These are phyloP conservation scores for Gasterosteus aculeatus DNA, from an alignment of 2,113 vertebrate species.

Conservation along the genomic window DNA sequence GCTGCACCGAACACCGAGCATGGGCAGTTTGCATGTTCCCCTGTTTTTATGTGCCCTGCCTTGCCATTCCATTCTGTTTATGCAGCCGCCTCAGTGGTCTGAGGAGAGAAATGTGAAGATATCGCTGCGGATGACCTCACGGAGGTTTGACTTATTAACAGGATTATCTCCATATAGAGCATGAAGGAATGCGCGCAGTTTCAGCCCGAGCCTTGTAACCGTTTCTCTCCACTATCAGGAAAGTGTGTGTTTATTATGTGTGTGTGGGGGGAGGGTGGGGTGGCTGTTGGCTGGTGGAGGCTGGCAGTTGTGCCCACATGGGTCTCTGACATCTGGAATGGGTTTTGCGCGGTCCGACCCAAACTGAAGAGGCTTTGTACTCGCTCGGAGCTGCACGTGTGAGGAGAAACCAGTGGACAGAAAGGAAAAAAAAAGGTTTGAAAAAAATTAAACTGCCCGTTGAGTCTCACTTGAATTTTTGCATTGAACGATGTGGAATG, in stretches of 20 bases:
- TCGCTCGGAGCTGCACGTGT: conserved; percentile 5
- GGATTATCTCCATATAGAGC: conserved; percentile 17
- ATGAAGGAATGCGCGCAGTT: conserved; percentile 23
- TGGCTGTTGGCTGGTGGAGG: conserved; percentile 23
- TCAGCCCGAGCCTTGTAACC: not conserved
- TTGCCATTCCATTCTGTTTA: conserved; percentile 20
- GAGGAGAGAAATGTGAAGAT: conserved; percentile 11
- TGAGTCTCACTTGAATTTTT: not conserved
- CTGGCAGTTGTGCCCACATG: conserved; percentile 59
- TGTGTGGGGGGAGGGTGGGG: not conserved
- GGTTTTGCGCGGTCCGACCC: conserved; percentile 38
- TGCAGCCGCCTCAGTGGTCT: not conserved
- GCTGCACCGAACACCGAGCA: not conserved
- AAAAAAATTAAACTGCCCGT: not conserved
- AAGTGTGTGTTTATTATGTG: conserved; percentile 9
- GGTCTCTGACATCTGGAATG: conserved; percentile 65
- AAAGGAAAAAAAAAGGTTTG: conserved; percentile 13
- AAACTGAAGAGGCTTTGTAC: conserved; percentile 66
- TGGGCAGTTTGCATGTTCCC: conserved; percentile 44
- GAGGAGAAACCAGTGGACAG: conserved; percentile 34
- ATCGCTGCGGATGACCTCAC: conserved; percentile 16
- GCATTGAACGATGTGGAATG: not conserved
- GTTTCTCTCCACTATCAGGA: conserved; percentile 18
- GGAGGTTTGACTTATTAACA: conserved; percentile 43
- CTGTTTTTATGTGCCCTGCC: not conserved